Conservation (phyloP, 2,888 invertebrate genomes). For the Troglohyphantes excavatus region DNA sequence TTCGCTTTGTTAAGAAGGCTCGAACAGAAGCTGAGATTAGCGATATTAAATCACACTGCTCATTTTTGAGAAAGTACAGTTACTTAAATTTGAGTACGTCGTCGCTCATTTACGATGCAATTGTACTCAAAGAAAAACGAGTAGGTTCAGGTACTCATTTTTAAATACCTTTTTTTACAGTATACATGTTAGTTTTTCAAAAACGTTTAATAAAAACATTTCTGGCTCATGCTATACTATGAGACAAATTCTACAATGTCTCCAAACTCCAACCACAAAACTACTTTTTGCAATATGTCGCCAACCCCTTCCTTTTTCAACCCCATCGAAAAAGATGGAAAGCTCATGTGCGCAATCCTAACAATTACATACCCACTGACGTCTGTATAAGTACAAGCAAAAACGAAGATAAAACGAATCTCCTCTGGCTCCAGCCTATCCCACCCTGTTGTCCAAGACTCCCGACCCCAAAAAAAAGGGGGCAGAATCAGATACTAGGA, state of each 20-base stretch:
- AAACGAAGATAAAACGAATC: conserved; percentile 65
- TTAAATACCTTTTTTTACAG: too few relatives aligned
- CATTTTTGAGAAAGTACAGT: too few relatives aligned
- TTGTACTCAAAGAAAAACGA: too few relatives aligned
- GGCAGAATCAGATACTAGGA: background rate
- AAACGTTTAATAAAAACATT: too few relatives aligned
- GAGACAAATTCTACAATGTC: background rate
- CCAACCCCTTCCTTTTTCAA: background rate
- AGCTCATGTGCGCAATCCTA: conserved; percentile 56
- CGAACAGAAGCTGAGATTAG: too few relatives aligned
- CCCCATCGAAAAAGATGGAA: conserved; percentile 63
- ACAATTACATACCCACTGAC: conserved; percentile 72
- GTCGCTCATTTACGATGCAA: too few relatives aligned
- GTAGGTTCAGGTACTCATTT: too few relatives aligned
- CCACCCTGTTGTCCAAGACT: conserved; percentile 8
- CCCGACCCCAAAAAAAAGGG: conserved; percentile 9
- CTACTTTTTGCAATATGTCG: conserved; percentile 21
- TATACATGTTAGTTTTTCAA: too few relatives aligned
- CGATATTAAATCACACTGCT: too few relatives aligned
- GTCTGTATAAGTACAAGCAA: conserved; percentile 52
- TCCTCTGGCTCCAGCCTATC: conserved; percentile 57
- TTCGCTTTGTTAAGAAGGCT: too few relatives aligned
- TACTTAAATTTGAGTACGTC: too few relatives aligned
- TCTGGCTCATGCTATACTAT: too few relatives aligned
- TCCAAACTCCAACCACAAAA: background rate